These are phyloP conservation scores for Zosterops pallidus DNA, from an alignment of 2,113 vertebrate species.

Conservation along the genomic window DNA sequence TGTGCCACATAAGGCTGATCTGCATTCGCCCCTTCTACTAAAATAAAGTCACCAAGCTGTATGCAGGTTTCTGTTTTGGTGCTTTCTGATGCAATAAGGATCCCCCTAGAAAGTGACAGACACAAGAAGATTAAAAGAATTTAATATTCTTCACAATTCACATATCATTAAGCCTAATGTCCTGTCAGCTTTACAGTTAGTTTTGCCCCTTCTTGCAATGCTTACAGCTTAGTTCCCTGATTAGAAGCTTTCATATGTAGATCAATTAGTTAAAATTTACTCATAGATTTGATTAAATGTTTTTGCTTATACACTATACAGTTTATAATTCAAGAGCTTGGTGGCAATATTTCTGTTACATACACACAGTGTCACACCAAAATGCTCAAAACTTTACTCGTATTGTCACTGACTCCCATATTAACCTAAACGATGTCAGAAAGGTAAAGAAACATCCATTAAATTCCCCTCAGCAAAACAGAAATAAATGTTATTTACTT, in stretches of 20 bases:
- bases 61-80: conserved; percentile 57
- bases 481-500: conserved; percentile 37
- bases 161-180: not conserved
- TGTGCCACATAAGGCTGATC: conserved; percentile 85
- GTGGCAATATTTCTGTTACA: not conserved
- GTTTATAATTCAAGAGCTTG: not conserved
- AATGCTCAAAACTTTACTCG: not conserved
- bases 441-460: not conserved
- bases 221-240: not conserved
- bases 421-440: fast-evolving
- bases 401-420: not conserved
- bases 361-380: fast-evolving
- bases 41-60: conserved; percentile 80
- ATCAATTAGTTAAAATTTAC: not conserved
- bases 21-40: conserved; percentile 83
- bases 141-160: not conserved
- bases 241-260: not conserved
- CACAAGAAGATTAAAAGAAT: not conserved
- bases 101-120: conserved; percentile 71
- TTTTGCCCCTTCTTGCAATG: not conserved
- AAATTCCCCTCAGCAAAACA: not conserved
- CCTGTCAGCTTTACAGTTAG: not conserved
- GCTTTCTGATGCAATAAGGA: conserved; percentile 76
- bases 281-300: not conserved
- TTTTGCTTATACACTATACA: not conserved